Evolutionary conservation across 1,140 invertebrate species (phyloP).

Genomic region (Drosophila ercepeae): DNA sequence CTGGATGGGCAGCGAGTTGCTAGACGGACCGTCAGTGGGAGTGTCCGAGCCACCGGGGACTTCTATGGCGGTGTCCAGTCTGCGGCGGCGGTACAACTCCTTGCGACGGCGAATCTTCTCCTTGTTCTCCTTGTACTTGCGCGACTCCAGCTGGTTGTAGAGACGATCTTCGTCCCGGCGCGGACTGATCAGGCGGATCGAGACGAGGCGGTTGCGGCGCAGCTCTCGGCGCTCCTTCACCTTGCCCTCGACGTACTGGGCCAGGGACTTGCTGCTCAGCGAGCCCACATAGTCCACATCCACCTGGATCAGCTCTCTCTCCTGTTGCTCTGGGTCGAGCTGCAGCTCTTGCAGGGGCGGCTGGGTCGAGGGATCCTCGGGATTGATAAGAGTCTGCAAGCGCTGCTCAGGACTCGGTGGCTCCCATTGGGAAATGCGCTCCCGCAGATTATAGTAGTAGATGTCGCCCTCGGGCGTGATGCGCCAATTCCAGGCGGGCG

Average conservation of each 20-base stretch:
- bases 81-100: slow-evolving; percentile 85
- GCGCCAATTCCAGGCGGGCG: slow-evolving; percentile 94
- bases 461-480: slow-evolving; percentile 91
- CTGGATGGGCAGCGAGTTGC: slow-evolving; percentile 59
- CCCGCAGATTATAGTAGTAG: slow-evolving; percentile 96
- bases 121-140: slow-evolving; percentile 90
- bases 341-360: slow-evolving; percentile 32
- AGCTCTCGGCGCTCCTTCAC: slow-evolving; percentile 54
- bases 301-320: slow-evolving; percentile 36
- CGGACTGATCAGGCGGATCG: slow-evolving; percentile 89
- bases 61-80: slow-evolving; percentile 20
- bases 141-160: slow-evolving; percentile 87
- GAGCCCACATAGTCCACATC: slow-evolving; percentile 40
- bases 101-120: slow-evolving; percentile 90
- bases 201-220: slow-evolving; percentile 84
- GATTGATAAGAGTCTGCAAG: slow-evolving; percentile 50
- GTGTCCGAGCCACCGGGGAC: slow-evolving; percentile 51
- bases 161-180: slow-evolving; percentile 90
- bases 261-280: slow-evolving; percentile 38
- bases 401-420: slow-evolving; percentile 86
- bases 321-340: slow-evolving; percentile 27
- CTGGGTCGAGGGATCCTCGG: slow-evolving; percentile 42
- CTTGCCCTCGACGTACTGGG: slow-evolving; percentile 54
- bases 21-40: not conserved
- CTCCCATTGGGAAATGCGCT: slow-evolving; percentile 94